Conservation (phyloP, 2,113 vertebrate genomes). For the Thamnaconus septentrionalis region DNA sequence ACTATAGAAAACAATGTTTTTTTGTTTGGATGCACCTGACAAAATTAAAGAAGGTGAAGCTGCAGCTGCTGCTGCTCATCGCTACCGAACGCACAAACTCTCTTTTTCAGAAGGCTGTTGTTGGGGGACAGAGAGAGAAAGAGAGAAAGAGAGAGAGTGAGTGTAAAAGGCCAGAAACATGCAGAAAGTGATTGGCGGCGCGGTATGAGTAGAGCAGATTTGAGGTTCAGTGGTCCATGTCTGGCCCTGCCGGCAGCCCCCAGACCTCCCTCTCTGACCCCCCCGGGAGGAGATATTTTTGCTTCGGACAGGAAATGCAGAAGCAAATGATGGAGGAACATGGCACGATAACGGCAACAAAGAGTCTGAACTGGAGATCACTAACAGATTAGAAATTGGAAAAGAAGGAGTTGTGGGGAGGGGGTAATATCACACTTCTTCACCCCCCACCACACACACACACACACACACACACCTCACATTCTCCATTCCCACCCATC, state of each 20-base stretch:
- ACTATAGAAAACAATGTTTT: background rate
- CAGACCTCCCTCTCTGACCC: conserved; percentile 35
- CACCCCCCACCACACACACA: conserved; percentile 6
- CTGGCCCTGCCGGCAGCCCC: conserved; percentile 4
- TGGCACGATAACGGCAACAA: conserved; percentile 68
- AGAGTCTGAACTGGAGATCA: conserved; percentile 67
- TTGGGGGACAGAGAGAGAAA: background rate
- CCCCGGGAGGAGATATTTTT: conserved; percentile 18
- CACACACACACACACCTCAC: background rate
- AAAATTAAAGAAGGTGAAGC: too few relatives aligned
- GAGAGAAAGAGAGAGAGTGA: background rate
- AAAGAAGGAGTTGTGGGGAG: conserved; percentile 50
- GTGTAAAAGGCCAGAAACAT: conserved; percentile 22
- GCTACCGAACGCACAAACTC: too few relatives aligned
- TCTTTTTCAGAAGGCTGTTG: too few relatives aligned
- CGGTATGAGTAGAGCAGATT: conserved; percentile 50
- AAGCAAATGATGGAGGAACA: conserved; percentile 58
- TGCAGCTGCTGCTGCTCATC: too few relatives aligned
- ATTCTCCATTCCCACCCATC: conserved; percentile 46
- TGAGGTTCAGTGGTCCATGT: conserved; percentile 61
- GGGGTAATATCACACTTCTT: conserved; percentile 66
- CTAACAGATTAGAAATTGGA: conserved; percentile 67
- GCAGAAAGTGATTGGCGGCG: conserved; percentile 40
- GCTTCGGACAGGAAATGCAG: conserved; percentile 61
- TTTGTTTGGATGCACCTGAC: background rate